phyloP scores from a whole-genome alignment of 2,888 invertebrate species.

The Periphyllus acericola region DNA sequence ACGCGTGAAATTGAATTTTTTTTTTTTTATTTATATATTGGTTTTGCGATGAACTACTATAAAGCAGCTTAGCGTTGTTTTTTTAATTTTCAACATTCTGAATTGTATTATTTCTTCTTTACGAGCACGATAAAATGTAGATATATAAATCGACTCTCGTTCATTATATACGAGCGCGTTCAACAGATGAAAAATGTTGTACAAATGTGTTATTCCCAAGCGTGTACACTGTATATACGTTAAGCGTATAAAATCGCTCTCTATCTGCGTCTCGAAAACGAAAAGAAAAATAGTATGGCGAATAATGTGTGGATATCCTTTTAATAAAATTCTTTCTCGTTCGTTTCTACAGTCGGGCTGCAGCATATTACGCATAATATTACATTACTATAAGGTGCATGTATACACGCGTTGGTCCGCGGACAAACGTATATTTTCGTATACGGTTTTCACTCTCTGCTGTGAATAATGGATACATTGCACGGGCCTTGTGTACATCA shows the following conservation, averaged over 20 bases:
- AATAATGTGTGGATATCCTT: neutral
- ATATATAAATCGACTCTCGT: neutral
- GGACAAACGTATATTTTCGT: too few species aligned
- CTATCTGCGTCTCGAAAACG: too few species aligned
- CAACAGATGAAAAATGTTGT: neutral
- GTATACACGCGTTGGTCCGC: neutral
- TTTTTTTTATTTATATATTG: neutral
- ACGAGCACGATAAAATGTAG: neutral
- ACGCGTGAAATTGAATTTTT: neutral
- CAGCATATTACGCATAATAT: neutral
- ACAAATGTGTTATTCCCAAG: conserved; percentile 10
- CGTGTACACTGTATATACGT: neutral
- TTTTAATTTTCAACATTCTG: neutral
- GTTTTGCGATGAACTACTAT: too few species aligned
- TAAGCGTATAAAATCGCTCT: too few species aligned
- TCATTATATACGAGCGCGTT: neutral
- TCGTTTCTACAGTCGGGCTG: neutral
- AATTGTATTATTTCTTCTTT: neutral
- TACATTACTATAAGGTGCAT: too few species aligned
- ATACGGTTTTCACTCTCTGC: too few species aligned
- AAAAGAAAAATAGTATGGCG: neutral
- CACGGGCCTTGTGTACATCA: too few species aligned
- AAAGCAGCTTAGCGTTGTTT: neutral
- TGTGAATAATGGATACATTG: too few species aligned
- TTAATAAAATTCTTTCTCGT: neutral